Percentiles rank a stretch among this genome's conserved stretches.
phyloP scores from a whole-genome alignment of 2,113 vertebrate species.

The Motacilla tschutschensis region DNA sequence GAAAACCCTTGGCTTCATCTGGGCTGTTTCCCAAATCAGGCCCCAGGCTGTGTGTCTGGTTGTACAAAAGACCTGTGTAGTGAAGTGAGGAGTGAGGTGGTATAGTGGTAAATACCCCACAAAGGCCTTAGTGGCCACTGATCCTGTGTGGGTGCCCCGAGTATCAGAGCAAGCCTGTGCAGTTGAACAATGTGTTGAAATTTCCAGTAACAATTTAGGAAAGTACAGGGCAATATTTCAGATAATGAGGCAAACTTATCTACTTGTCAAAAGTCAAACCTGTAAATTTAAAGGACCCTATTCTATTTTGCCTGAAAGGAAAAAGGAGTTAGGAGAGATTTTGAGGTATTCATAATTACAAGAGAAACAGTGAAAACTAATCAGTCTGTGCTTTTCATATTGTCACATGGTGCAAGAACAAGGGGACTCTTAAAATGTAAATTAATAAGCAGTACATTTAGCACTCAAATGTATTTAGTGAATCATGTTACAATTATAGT shows the following conservation, averaged over 20 bases:
- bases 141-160: background rate
- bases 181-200: background rate
- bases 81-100: background rate
- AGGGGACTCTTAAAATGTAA: slow-evolving; percentile 57
- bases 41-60: background rate
- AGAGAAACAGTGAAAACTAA: slow-evolving; percentile 51
- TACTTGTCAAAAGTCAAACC: slow-evolving; percentile 19
- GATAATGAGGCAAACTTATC: slow-evolving; percentile 22
- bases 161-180: background rate
- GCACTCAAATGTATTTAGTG: background rate
- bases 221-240: background rate
- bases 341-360: slow-evolving; percentile 38
- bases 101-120: background rate
- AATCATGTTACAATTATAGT: slow-evolving; percentile 43
- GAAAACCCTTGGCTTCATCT: background rate
- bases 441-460: slow-evolving; percentile 62
- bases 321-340: background rate
- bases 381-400: slow-evolving; percentile 37
- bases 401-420: slow-evolving; percentile 47
- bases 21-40: background rate
- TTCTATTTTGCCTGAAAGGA: slow-evolving; percentile 17
- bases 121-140: background rate
- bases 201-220: background rate
- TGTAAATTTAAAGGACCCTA: background rate
- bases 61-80: background rate